A percentile compares a stretch with the other conserved stretches of the same genome.
These are phyloP conservation scores for Aphis gossypii DNA, from an alignment of 1,140 invertebrate genomes.

Conservation along the genomic window DNA sequence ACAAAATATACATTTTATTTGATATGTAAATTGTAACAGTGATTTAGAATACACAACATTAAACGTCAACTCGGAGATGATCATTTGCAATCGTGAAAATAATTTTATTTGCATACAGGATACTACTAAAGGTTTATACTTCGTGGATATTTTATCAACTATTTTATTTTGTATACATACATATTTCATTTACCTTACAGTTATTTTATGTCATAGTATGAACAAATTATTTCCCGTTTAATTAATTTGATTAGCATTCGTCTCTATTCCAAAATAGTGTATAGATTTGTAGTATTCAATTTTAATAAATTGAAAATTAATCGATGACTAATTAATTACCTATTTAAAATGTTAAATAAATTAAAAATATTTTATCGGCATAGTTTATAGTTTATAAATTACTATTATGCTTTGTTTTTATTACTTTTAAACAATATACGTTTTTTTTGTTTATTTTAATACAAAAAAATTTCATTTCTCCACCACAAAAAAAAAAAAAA, in stretches of 20 bases:
- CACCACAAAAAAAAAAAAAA: too few relatives aligned
- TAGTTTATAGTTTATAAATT: not conserved
- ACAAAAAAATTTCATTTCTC: not conserved
- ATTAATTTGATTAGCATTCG: not conserved
- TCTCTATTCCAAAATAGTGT: not conserved
- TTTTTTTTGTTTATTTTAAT: not conserved
- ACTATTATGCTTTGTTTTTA: not conserved
- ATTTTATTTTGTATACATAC: not conserved
- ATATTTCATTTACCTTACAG: not conserved
- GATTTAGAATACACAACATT: not conserved
- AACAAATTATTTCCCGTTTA: not conserved
- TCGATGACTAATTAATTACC: not conserved
- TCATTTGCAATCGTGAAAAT: not conserved
- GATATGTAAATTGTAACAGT: not conserved
- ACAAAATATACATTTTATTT: not conserved
- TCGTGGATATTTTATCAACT: not conserved
- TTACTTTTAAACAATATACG: not conserved
- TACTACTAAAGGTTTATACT: not conserved
- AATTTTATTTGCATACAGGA: constrained; percentile 2
- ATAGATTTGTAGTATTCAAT: not conserved
- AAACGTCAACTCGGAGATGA: not conserved
- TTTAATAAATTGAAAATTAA: not conserved
- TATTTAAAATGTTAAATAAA: not conserved
- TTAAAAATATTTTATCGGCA: not conserved
- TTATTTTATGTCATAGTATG: not conserved